Evolutionary conservation across 2,113 vertebrate genomes (phyloP), one percentile per base, ranked within the genome.

Genomic region (Atherinomorus stipes): DNA sequence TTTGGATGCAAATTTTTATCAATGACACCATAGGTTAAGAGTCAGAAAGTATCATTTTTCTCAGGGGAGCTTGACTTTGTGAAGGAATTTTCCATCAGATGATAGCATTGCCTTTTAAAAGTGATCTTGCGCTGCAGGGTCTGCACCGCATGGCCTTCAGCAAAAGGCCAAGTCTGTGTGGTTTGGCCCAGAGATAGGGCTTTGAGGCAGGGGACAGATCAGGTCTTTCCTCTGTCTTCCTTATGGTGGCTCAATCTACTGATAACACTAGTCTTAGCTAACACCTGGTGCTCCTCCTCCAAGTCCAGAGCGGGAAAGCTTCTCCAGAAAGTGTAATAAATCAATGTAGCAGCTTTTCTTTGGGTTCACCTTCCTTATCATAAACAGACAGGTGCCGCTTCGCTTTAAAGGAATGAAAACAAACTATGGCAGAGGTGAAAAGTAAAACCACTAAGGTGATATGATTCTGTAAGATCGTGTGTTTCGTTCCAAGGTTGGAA

Each of bases 131-230:
- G 13, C 81, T 64, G 78, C 75, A 77, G 80, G 84, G n/a, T 69
- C 37, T 58, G 71, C 78, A 70, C 84, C 88, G 80, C 25, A 64
- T 78, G 81, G 86, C 83, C 76, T 84, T 64, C 61, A 76, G 79
- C 61, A 49, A 90, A 93, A 93, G 89, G 93, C 80, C 83, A 93
- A 80, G 85, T 82, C 84, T 82, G 73, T 70, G 62, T 79, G 79
- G 71, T 66, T 93, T 89, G 76, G 58, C 85, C 70, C 73, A 64
- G 51, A 92, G 82, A 93, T 92, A 87, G 78, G 72, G 76, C 88
- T 62, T 77, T 67, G 23, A 80, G 82, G 80, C 61, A 71, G 84
- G 85, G 78, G 74, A 76, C 63, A 73, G 80, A 79, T 89, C 76
- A 83, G 60, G 68, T 71, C 54, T 56, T 64, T 87, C 68, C 71